These are phyloP conservation scores for Aquatica leii DNA, from an alignment of 2,888 invertebrate genomes.

Conservation along the genomic window DNA sequence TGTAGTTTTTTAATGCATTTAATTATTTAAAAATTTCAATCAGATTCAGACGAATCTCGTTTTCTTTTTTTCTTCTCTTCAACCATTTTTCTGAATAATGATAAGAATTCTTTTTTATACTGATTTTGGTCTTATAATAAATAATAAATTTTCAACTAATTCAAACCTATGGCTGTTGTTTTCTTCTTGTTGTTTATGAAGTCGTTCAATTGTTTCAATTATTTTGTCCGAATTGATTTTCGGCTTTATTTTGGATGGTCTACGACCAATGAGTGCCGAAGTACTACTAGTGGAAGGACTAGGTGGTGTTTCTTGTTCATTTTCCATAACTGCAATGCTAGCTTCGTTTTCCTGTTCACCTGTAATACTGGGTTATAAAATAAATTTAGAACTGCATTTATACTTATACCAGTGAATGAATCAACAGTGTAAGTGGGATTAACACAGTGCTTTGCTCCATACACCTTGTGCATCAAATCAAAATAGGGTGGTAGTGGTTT, in stretches of 20 bases:
- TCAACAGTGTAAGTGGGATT: constrained; percentile 2
- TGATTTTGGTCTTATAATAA: not conserved
- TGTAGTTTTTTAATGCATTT: not conserved
- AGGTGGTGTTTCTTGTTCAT: not conserved
- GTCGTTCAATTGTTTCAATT: not conserved
- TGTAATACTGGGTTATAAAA: constrained; percentile 1
- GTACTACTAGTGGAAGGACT: not conserved
- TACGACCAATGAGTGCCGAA: not conserved
- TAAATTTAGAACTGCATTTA: not conserved
- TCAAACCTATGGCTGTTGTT: not conserved
- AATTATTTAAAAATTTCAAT: not conserved
- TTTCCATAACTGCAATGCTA: not conserved
- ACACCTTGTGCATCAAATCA: not conserved
- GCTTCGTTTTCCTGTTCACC: constrained; percentile 7
- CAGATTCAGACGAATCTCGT: constrained; percentile 5
- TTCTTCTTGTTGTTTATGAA: not conserved
- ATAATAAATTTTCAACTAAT: constrained; percentile 2
- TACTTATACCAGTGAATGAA: not conserved
- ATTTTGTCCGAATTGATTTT: not conserved
- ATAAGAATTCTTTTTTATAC: constrained; percentile 6
- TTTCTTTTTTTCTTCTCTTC: constrained; percentile 6
- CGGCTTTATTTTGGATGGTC: constrained; percentile 1
- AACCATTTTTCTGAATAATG: constrained; percentile 3
- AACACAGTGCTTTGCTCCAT: constrained; percentile 3
- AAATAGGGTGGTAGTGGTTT: constrained; percentile 2